These are phyloP conservation scores for pig (Sus scrofa) DNA, from an alignment of 2,113 vertebrate genomes.

Conservation along the genomic window T2T-Sscrofa CM000824.6:194423501-194424000, in stretches of 20 bases:
- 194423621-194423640: background rate
- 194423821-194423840: background rate
- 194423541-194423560: no score
- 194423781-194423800: background rate
- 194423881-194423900: background rate
- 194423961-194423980: background rate
- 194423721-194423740: conserved; percentile 1
- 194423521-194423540: no score
- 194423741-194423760: background rate
- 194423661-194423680: background rate
- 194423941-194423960: background rate
- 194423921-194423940: background rate
- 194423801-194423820: conserved; percentile 34
- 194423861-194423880: background rate
- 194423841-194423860: background rate
- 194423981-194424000: conserved; percentile 21
- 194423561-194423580: no score
- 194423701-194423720: background rate
- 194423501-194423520: no score
- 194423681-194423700: background rate
- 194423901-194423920: background rate
- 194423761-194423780: conserved; percentile 30
- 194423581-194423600: background rate
- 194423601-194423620: background rate
- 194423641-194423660: background rate